Conservation (phyloP, 2,888 invertebrate genomes). For the Caenorhabditis sulstoni region DNA sequence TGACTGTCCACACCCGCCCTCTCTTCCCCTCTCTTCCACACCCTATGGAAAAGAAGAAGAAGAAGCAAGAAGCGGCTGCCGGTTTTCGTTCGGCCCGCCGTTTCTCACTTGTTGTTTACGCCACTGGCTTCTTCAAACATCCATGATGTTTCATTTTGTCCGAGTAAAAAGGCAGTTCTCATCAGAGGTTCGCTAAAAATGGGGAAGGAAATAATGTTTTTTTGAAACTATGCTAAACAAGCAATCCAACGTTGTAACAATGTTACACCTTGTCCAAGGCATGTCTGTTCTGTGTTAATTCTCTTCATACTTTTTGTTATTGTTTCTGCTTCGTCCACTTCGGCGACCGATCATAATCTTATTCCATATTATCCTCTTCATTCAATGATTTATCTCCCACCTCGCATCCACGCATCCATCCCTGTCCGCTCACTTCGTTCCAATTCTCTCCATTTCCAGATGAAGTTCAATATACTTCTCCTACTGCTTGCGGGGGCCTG, state of each 20-base stretch:
- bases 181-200: too few species aligned
- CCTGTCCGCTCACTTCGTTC: background rate
- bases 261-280: slow-evolving; percentile 19
- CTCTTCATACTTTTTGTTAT: slow-evolving; percentile 50
- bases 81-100: slow-evolving; percentile 47
- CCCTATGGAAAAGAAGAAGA: slow-evolving; percentile 38
- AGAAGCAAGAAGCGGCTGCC: slow-evolving; percentile 30
- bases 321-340: slow-evolving; percentile 38
- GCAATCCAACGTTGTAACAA: background rate
- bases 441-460: slow-evolving; percentile 28
- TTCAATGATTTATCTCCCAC: slow-evolving; percentile 48
- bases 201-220: too few species aligned
- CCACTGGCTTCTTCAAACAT: slow-evolving; percentile 32
- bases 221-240: background rate
- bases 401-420: slow-evolving; percentile 20
- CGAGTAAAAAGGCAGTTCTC: background rate
- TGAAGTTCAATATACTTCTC: slow-evolving; percentile 57
- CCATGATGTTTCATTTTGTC: slow-evolving; percentile 10
- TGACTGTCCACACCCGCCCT: slow-evolving; percentile 54
- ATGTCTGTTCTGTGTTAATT: background rate
- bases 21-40: slow-evolving; percentile 26
- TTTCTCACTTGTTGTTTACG: slow-evolving; percentile 50
- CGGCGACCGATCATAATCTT: slow-evolving; percentile 47
- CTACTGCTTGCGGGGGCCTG: slow-evolving; percentile 52
- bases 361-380: slow-evolving; percentile 53